Conservation (phyloP, 2,888 invertebrate species). For the Automeris io region DNA sequence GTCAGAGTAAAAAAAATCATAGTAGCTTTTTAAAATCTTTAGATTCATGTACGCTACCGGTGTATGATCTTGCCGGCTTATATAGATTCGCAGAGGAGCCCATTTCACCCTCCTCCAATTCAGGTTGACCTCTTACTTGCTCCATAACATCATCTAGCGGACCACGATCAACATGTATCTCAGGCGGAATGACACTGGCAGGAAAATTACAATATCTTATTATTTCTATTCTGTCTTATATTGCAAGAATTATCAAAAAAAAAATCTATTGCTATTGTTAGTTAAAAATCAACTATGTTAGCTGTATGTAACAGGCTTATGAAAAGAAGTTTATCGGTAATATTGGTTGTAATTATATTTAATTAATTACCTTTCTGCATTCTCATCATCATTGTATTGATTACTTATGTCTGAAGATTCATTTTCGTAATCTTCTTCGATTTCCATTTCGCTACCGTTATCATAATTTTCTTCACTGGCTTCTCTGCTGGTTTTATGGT, state of each 20-base stretch:
- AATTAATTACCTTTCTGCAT: slow-evolving; percentile 37
- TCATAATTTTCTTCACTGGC: slow-evolving; percentile 22
- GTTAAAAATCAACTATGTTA: too few relatives aligned
- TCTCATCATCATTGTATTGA: slow-evolving; percentile 38
- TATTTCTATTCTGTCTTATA: neutral
- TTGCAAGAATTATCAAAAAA: neutral
- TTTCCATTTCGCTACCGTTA: slow-evolving; percentile 26
- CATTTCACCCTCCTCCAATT: slow-evolving; percentile 68
- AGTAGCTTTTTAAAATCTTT: too few relatives aligned
- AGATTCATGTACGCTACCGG: too few relatives aligned
- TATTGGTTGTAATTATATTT: too few relatives aligned
- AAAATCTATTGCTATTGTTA: too few relatives aligned
- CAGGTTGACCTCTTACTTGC: slow-evolving; percentile 63
- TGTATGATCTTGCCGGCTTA: slow-evolving; percentile 46
- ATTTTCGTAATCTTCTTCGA: slow-evolving; percentile 37
- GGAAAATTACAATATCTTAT: neutral
- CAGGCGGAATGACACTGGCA: slow-evolving; percentile 48
- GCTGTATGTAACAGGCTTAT: too few relatives aligned
- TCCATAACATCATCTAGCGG: slow-evolving; percentile 67
- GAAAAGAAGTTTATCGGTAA: too few relatives aligned
- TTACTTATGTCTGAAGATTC: slow-evolving; percentile 33
- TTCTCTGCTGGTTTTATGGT: slow-evolving; percentile 21
- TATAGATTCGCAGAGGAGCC: slow-evolving; percentile 52
- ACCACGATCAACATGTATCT: slow-evolving; percentile 55
- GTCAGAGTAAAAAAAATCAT: too few relatives aligned